Evolutionary conservation across 2,113 vertebrate genomes (phyloP).

Genomic region (Scolopax mira): DNA sequence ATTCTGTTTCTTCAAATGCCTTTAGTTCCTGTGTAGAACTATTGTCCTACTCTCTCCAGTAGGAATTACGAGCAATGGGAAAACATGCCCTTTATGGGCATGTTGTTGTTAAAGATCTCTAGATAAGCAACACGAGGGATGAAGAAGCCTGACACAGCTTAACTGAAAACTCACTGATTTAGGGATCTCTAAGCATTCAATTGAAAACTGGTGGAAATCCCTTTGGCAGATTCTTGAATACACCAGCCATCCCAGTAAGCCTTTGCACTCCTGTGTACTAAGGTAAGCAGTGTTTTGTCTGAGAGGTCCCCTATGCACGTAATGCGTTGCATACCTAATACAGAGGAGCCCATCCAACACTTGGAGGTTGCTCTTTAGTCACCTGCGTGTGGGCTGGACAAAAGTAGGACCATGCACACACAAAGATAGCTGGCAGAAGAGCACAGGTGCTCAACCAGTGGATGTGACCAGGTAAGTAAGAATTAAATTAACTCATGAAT

Average conservation of each 20-base stretch:
- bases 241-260: not conserved
- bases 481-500: not conserved
- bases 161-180: not conserved
- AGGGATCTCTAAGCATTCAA: not conserved
- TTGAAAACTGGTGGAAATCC: not conserved
- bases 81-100: not conserved
- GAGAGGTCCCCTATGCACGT: not conserved
- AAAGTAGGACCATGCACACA: not conserved
- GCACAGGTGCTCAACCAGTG: not conserved
- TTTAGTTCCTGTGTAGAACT: not conserved
- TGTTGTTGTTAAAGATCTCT: not conserved
- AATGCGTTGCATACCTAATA: not conserved
- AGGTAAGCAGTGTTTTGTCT: not conserved
- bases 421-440: not conserved
- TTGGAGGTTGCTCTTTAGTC: not conserved
- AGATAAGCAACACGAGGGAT: not conserved
- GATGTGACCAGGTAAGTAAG: not conserved
- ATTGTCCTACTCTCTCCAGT: not conserved
- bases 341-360: not conserved
- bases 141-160: not conserved
- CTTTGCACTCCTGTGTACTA: not conserved
- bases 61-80: not conserved
- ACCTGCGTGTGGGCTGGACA: not conserved
- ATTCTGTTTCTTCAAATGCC: not conserved
- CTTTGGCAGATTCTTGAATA: not conserved